Evolutionary conservation across 1,140 invertebrate species (phyloP).

Genomic region (Lucilia sericata): DNA sequence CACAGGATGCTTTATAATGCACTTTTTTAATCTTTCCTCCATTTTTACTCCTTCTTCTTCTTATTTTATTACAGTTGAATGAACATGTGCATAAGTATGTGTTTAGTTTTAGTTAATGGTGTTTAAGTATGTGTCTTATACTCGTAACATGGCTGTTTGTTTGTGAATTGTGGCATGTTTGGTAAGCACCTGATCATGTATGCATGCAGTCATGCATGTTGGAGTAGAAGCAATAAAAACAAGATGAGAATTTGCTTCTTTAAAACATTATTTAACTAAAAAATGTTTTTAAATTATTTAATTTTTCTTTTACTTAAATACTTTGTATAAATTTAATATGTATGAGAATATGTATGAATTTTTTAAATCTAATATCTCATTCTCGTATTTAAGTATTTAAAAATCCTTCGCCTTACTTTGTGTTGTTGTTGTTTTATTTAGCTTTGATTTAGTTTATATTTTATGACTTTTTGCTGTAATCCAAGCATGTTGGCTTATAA

Average conservation of each 20-base stretch:
- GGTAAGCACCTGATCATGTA: background rate
- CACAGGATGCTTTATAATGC: background rate
- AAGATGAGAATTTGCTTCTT: no score
- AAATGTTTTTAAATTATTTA: no score
- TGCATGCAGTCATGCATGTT: slow-evolving; percentile 5
- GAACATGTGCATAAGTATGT: background rate
- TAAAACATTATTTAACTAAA: no score
- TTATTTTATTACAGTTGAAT: background rate
- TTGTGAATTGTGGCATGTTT: background rate
- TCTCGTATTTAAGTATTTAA: no score
- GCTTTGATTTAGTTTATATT: background rate
- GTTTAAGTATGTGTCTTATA: background rate
- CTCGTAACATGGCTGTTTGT: background rate
- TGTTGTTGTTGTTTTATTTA: background rate
- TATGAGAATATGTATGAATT: no score
- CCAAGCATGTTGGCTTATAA: background rate
- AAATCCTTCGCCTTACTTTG: background rate
- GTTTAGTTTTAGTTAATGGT: background rate
- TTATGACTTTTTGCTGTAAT: slow-evolving; percentile 6
- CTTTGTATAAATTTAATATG: no score
- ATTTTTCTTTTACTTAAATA: no score
- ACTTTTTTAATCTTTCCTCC: background rate
- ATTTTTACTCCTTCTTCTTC: background rate
- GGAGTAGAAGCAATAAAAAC: no score
- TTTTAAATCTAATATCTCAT: no score